These are phyloP conservation scores for Trochalopteron elliotii DNA, from an alignment of 2,113 vertebrate species.

Conservation along the genomic window DNA sequence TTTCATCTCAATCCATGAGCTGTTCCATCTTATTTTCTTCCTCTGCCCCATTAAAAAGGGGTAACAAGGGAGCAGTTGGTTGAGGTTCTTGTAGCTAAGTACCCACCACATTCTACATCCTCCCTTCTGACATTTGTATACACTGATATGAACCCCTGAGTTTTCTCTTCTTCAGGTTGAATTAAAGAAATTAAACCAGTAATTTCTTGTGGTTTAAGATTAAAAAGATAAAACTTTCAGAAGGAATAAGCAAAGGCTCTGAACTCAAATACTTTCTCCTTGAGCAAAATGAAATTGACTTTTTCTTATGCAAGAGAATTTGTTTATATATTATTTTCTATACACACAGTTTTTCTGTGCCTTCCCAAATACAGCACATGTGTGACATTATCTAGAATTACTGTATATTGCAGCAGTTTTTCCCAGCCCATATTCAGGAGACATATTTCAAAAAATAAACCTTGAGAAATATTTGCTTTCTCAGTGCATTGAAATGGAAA, in stretches of 20 bases:
- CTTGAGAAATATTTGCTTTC: not conserved
- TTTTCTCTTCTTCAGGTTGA: not conserved
- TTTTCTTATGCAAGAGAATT: not conserved
- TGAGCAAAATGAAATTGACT: not conserved
- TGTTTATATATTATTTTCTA: not conserved
- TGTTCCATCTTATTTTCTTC: not conserved
- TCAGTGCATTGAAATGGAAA: not conserved
- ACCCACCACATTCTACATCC: not conserved
- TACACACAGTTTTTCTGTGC: not conserved
- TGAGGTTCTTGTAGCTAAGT: not conserved
- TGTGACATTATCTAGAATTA: not conserved
- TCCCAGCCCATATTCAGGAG: not conserved
- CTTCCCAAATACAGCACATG: not conserved
- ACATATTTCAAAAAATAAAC: not conserved
- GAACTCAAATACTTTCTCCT: not conserved
- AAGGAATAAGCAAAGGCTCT: not conserved
- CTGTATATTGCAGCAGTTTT: not conserved
- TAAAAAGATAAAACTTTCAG: not conserved
- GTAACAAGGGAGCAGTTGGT: not conserved
- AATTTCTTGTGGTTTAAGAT: not conserved
- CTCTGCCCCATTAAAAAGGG: not conserved
- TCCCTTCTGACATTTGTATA: not conserved
- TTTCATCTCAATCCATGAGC: not conserved
- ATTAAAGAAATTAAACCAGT: not conserved
- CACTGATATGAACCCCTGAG: not conserved